phyloP scores from a whole-genome alignment of 1,140 invertebrate species.

The Triops longicaudatus region DNA sequence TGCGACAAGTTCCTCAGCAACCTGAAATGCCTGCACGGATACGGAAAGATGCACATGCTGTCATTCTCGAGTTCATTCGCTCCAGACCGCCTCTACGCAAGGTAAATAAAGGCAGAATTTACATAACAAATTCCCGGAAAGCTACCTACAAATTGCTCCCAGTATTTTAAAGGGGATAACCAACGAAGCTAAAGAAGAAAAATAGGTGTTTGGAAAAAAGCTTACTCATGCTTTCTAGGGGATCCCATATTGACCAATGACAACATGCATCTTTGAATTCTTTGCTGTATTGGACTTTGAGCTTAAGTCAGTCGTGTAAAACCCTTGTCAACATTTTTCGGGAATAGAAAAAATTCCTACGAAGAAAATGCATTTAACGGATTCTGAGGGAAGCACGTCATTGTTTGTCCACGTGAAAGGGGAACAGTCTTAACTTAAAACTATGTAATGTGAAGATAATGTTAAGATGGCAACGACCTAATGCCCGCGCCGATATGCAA shows the following conservation, averaged over 20 bases:
- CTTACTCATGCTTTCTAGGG: not conserved
- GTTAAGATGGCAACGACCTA: too few species aligned
- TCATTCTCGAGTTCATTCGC: conserved; percentile 93
- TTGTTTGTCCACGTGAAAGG: too few species aligned
- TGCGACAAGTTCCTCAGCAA: conserved; percentile 56
- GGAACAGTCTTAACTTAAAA: too few species aligned
- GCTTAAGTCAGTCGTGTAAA: not conserved
- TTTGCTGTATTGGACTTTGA: not conserved
- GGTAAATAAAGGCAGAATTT: conserved; percentile 47
- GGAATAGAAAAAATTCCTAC: not conserved
- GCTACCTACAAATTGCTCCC: not conserved
- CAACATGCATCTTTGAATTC: not conserved
- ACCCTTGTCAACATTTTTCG: not conserved
- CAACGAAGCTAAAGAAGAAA: not conserved
- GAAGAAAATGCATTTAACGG: not conserved
- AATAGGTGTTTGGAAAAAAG: not conserved
- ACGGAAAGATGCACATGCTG: conserved; percentile 86
- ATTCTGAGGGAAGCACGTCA: too few species aligned
- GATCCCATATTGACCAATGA: not conserved
- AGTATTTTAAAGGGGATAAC: not conserved
- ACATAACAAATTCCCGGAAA: not conserved
- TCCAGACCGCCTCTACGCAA: conserved; percentile 87
- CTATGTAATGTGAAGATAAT: too few species aligned
- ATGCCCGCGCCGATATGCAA: too few species aligned
- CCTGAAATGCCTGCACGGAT: conserved; percentile 69